Evolutionary conservation across 2,113 vertebrate genomes (phyloP), one percentile per base, ranked within the genome.

Genomic region (Emydocephalus ijimae): DNA sequence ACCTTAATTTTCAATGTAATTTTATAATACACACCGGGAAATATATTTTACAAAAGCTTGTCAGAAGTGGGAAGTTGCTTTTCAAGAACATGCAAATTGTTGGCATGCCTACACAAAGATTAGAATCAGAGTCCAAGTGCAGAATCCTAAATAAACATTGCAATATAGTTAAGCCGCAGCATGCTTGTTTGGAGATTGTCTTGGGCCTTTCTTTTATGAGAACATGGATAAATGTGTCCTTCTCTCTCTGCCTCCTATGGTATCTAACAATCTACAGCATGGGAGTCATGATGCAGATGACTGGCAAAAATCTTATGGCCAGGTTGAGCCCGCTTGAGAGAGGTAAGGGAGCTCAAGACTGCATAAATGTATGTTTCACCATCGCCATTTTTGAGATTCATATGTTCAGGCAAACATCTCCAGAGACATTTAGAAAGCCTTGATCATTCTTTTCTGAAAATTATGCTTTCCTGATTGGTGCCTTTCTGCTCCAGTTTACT

Each of bases 401-500:
- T n/a, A 45, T 2, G 14, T 61, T 12, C 24, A 50, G 45, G 57
- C 24, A 3, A 64, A 50, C 43, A 69, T 15, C 24, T 64, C 24
- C 18, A 45, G 81, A 74, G 54, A 18, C 34, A 45, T 24, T 43
- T 14, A 50, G 54, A 34, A 85, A 45, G 14, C n/a, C 61, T 64
- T 64, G 24, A 29, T 94, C 87, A 55, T 95, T 92, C 85, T 92
- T 93, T 95, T 56, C n/a, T 20, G 64, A 9, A 89, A 34, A 81
- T 48, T 54, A 61, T 88, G 15, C 34, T 89, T 92, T 81, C 5
- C 90, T 50, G 15, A 15, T 9, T 94, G 92, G 92, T 94, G 0
- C 85, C 93, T 94, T 94, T 91, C 94, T 85, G 50, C 48, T 55
- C 87, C 91, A 94, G 91, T 92, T 85, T 85, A 94, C 92, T 57